Evolutionary conservation across 2,888 invertebrate species (phyloP), one percentile per base, ranked within the genome.

Genomic region (Drosophila differens): DNA sequence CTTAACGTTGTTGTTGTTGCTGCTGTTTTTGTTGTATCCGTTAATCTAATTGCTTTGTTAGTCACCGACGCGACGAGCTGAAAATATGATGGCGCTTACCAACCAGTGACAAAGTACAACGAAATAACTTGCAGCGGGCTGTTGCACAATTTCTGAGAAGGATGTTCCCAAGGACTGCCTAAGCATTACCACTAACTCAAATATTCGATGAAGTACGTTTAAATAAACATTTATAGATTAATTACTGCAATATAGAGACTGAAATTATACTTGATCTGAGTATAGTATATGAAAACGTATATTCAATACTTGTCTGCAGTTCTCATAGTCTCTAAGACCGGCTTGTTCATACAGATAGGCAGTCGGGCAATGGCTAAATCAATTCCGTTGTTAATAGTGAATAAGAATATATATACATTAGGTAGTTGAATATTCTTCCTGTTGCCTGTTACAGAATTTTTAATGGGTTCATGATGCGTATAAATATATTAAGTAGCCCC

Each of bases 11-110:
- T 80, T 85, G 80, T 1, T 62, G 47, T 51, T 47, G 12, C n/a
- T 69, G 32, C 51, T 39, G n/a, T 28, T 66, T 65, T 73, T 86
- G 76, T 81, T 76, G 66, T 79, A 76, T 85, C 74, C 76, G 70
- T 81, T 76, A 70, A 83, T 86, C 89, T 85, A 83, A 85, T 85
- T 85, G 89, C 85, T 90, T 85, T 85, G 90, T 85, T 90, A 90
- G 90, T 58, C 73, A 88, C 71, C 88, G 70, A 68, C 57, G 72
- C 69, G 41, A 16, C 35, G 65, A 70, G 54, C 69, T 44, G 37
- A 63, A 85, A 85, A 82, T 89, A 85, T 90, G 88, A 85, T 70
- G 90, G 85, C 62, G 58, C 61, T 61, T 58, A 60, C 51, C 39
- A 30, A 10, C 41, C 39, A 30, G 52, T 16, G 32, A 1, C 14